These are phyloP conservation scores for Epirrhoe tristata DNA, from an alignment of 2,888 invertebrate genomes.

Conservation along the genomic window DNA sequence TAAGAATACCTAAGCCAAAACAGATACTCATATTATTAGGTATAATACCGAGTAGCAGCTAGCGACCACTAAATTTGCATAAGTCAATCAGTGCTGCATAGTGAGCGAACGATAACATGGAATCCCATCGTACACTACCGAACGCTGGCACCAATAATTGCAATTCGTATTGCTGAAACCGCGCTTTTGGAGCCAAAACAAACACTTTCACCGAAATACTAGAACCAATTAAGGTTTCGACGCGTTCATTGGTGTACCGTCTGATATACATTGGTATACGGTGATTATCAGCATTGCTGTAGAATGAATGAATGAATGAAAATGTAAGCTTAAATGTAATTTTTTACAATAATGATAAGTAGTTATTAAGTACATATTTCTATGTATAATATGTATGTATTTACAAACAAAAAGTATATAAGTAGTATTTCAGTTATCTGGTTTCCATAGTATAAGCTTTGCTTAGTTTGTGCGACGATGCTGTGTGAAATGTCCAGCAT, in stretches of 20 bases:
- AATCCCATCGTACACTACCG: background rate
- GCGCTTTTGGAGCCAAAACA: background rate
- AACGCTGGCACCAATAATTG: background rate
- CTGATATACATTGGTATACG: background rate
- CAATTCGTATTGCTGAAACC: background rate
- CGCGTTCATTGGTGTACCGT: background rate
- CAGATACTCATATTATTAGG: background rate
- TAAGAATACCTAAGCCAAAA: too few relatives aligned
- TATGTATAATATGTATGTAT: too few relatives aligned
- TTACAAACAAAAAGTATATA: too few relatives aligned
- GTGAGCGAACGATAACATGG: background rate
- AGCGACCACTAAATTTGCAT: background rate
- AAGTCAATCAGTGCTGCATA: background rate
- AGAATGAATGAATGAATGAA: background rate
- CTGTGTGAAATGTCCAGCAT: too few relatives aligned
- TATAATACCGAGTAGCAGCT: background rate
- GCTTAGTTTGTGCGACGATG: too few relatives aligned
- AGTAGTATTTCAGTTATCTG: too few relatives aligned
- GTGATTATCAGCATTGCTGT: background rate
- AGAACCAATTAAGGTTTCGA: background rate
- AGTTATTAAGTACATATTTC: too few relatives aligned
- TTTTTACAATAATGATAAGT: too few relatives aligned
- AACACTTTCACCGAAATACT: background rate
- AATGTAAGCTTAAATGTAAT: too few relatives aligned
- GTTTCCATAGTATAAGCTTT: too few relatives aligned